Evolutionary conservation across 1,140 invertebrate species (phyloP).

Genomic region (Camponotus pennsylvanicus): DNA sequence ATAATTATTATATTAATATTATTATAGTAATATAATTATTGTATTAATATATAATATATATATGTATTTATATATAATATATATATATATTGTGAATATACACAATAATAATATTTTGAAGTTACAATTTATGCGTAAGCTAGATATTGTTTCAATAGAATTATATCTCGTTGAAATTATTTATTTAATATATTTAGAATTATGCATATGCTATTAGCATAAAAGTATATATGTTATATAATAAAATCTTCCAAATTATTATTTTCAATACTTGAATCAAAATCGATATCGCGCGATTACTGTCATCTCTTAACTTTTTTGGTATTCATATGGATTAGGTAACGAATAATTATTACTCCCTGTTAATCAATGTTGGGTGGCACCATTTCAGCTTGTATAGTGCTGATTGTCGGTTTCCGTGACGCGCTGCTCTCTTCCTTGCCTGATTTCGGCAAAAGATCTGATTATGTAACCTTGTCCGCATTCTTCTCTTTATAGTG

Average conservation of each 20-base stretch:
- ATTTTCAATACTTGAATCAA: too few species aligned
- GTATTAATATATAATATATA: too few species aligned
- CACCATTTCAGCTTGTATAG: neutral
- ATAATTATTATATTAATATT: too few species aligned
- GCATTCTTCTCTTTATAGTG: neutral
- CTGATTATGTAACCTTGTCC: neutral
- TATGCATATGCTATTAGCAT: neutral
- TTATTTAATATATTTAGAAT: neutral
- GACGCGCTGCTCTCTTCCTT: neutral
- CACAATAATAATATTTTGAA: too few species aligned
- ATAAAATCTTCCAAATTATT: conserved; percentile 8
- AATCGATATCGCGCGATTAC: neutral
- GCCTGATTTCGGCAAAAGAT: neutral
- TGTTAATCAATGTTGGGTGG: conserved; percentile 41
- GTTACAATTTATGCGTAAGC: too few species aligned
- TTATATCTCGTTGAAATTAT: too few species aligned
- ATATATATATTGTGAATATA: too few species aligned
- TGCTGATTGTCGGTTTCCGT: neutral
- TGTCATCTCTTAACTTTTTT: neutral
- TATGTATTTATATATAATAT: too few species aligned
- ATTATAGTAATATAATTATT: too few species aligned
- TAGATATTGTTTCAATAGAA: too few species aligned
- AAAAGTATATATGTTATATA: conserved; percentile 1
- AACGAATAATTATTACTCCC: neutral
- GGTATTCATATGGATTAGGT: neutral